phyloP scores from a whole-genome alignment of 1,140 invertebrate species.

The Drosophila novamexicana region DNA sequence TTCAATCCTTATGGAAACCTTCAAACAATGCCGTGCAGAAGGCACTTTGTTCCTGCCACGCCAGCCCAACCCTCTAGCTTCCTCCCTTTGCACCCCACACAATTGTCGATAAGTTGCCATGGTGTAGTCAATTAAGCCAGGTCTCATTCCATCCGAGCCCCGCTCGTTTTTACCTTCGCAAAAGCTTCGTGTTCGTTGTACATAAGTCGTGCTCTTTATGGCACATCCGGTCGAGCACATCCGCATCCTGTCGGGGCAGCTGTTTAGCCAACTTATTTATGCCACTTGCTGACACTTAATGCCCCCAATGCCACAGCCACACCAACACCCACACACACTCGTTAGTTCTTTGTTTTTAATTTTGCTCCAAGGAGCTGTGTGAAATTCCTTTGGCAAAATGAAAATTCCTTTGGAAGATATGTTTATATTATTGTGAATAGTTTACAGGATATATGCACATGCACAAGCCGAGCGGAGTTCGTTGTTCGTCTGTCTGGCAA shows the following conservation, averaged over 20 bases:
- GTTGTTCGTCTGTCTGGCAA: slow-evolving; percentile 32
- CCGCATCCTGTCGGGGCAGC: slow-evolving; percentile 57
- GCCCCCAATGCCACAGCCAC: not conserved
- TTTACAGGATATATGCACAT: slow-evolving; percentile 35
- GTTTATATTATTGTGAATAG: slow-evolving; percentile 45
- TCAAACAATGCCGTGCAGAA: slow-evolving; percentile 14
- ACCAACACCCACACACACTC: not conserved
- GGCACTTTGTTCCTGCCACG: too few species aligned
- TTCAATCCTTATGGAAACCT: slow-evolving; percentile 34
- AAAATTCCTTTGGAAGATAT: slow-evolving; percentile 62
- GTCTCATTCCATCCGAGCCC: not conserved
- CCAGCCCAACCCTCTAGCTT: too few species aligned
- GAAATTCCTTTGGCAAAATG: slow-evolving; percentile 77
- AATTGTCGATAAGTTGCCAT: slow-evolving; percentile 44
- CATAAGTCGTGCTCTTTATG: slow-evolving; percentile 70
- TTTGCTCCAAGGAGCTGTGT: slow-evolving; percentile 36
- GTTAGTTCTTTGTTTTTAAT: slow-evolving; percentile 62
- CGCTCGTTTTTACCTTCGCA: slow-evolving; percentile 15
- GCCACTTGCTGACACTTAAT: slow-evolving; percentile 67
- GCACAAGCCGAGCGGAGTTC: not conserved
- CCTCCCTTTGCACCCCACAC: not conserved
- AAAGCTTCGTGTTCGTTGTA: slow-evolving; percentile 57
- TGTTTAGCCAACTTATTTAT: slow-evolving; percentile 77
- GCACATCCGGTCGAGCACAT: slow-evolving; percentile 52
- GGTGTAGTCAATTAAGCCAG: slow-evolving; percentile 50